Evolutionary conservation across 2,113 vertebrate species (phyloP).

Genomic region (Colinus virginianus): DNA sequence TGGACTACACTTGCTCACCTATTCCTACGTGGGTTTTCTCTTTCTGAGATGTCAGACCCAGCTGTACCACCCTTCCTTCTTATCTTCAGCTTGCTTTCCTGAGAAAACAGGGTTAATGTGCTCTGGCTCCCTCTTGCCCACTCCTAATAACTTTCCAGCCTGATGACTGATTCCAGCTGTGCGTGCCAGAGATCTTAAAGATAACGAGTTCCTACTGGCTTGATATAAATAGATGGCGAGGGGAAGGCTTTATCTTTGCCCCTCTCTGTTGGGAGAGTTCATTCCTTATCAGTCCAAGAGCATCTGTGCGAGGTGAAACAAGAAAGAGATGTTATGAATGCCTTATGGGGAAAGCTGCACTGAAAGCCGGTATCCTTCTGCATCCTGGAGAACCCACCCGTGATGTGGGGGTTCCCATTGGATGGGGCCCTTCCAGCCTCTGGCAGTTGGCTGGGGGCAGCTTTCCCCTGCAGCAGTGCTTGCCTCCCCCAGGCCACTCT

Average conservation of each 20-base stretch:
- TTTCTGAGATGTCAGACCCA: not conserved
- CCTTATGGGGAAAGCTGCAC: not conserved
- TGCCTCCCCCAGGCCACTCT: not conserved
- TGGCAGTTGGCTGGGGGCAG: not conserved
- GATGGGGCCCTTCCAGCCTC: not conserved
- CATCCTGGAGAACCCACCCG: not conserved
- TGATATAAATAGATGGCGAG: slow-evolving; percentile 25
- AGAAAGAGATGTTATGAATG: not conserved
- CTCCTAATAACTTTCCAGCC: not conserved
- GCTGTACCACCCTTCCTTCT: not conserved
- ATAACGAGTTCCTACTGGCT: not conserved
- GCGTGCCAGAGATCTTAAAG: not conserved
- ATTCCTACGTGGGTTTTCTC: not conserved
- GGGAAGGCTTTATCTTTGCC: slow-evolving; percentile 21
- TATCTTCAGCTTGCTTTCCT: not conserved
- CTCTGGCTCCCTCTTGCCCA: not conserved
- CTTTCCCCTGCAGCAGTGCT: not conserved
- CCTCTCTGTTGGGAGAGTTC: not conserved
- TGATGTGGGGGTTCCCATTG: not conserved
- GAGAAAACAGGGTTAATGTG: not conserved
- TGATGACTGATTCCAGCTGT: not conserved
- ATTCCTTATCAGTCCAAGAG: slow-evolving; percentile 32
- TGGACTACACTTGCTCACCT: not conserved
- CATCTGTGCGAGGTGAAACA: not conserved
- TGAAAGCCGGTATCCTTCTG: not conserved